These are phyloP conservation scores for Pseudorasbora parva DNA, from an alignment of 2,113 vertebrate genomes.

Conservation along the genomic window DNA sequence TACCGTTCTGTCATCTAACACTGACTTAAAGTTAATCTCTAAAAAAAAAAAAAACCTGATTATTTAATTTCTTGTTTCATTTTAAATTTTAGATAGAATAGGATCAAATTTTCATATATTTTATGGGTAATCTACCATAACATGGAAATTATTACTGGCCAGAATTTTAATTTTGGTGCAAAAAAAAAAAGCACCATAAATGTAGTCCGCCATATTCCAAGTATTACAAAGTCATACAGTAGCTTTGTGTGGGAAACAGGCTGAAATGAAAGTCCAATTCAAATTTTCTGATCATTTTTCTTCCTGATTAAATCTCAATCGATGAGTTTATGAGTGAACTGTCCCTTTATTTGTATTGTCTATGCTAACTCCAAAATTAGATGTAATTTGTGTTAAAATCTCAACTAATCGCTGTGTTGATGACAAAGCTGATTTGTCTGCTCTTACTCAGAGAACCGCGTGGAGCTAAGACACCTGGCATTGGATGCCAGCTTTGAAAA, in stretches of 20 bases:
- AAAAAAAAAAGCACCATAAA: neutral
- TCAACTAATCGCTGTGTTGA: neutral
- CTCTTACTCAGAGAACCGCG: constrained; percentile 73
- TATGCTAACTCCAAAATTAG: neutral
- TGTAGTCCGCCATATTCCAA: neutral
- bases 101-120: neutral
- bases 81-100: neutral
- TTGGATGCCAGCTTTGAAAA: constrained; percentile 74
- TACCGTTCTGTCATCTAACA: neutral
- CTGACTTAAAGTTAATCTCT: neutral
- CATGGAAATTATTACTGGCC: neutral
- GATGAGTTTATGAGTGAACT: too few relatives aligned
- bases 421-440: neutral
- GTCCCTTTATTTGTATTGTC: neutral
- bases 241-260: too few relatives aligned
- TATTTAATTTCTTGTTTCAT: too few relatives aligned
- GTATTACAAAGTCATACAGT: neutral
- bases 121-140: neutral
- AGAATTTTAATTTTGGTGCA: neutral
- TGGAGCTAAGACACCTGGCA: constrained; percentile 63
- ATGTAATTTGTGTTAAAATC: neutral
- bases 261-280: neutral
- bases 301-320: neutral
- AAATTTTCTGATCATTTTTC: neutral
- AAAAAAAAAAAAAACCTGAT: too few relatives aligned